Evolutionary conservation across 2,797 vertebrate species (phyloP), one percentile per base, ranked within the genome.

Genomic region (Melanotaenia parkinsoni): DNA sequence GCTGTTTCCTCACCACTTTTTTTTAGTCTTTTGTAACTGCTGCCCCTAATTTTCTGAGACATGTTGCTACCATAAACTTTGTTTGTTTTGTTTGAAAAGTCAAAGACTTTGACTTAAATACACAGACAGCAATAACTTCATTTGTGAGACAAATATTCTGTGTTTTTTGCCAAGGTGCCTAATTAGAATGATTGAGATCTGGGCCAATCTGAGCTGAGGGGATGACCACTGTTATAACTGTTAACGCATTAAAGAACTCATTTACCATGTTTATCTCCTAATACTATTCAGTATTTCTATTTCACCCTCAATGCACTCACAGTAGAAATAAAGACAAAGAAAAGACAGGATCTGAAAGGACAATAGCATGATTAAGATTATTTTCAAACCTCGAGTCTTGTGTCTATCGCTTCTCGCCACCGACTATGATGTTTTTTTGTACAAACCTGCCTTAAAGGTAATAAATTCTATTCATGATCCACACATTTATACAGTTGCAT

Each of bases 111-210:
- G 71, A 64, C 61, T 56, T 30, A 37, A 33, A 58, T 13, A 28
- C 35, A 59, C 45, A 68, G 40, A 45, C 62, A 5, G 37, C 45
- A 57, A 12, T 4, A 35, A 35, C 51, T 13, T 62, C 18, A 10
- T 1, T 26, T 54, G 40, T 3, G 58, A 51, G 45, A 37, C 3
- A 68, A 24, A 57, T 58, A 54, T 60, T 54, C 45, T 1, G 50
- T n/a, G 38, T 67, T 63, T 67, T 47, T 32, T 66, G 72, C 50
- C 56, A 57, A 63, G 65, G 72, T 76, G 65, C 45, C 64, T 73
- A 38, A 73, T 72, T 66, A 71, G 26, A 72, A 22, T 53, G 57
- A 74, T 38, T 32, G 47, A 61, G 69, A 74, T 67, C 54, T 60
- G 24, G 56, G 58, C 50, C 61, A 45, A 20, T 58, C 43, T 51